Evolutionary conservation across 2,113 vertebrate species (phyloP), one percentile per base, ranked within the genome.

Genomic region (Pluvianellus socialis): DNA sequence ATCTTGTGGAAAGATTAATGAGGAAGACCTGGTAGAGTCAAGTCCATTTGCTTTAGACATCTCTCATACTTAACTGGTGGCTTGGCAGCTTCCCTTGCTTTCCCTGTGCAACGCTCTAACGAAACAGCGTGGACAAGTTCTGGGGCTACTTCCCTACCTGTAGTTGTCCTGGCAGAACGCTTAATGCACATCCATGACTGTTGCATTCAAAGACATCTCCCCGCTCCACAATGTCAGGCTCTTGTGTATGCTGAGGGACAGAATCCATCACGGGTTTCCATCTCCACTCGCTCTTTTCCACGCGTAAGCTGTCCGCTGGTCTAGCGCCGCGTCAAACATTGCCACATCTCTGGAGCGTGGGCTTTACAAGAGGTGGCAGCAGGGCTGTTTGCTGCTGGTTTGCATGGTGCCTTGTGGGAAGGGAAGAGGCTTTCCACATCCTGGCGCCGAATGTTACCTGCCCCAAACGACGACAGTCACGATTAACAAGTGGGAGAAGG

Each of bases 291-390:
- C 28, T 47, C 32, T 38, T 52, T 45, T 21, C 40, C 17, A 20
- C 1, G 10, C 3, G 2, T 4, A 8, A 67, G 7, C 26, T 58
- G 32, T 17, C 38, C 0, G 0, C 18, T 33, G 59, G 23, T 33
- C 71, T 20, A 84, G n/a, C 4, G 2, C 17, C 0, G 0, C 2
- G 2, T 44, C 47, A 63, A 33, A 47, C 42, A 7, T 3, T 12
- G 42, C 45, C 7, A 5, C 12, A 2, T 32, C 70, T 58, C 74
- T 53, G 53, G 53, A 14, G 24, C 3, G 7, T 1, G 24, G 53
- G 24, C 5, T 58, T 88, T 35, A 2, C 42, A 55, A 24, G 23
- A 45, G 19, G 16, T 4, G 1, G 6, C 63, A 44, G 32, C 22
- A 45, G 32, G 47, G 19, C 22, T 80, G 19, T 35, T 79, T 63